These are phyloP conservation scores for Syrphus vitripennis DNA, from an alignment of 2,888 invertebrate species.

Conservation along the genomic window DNA sequence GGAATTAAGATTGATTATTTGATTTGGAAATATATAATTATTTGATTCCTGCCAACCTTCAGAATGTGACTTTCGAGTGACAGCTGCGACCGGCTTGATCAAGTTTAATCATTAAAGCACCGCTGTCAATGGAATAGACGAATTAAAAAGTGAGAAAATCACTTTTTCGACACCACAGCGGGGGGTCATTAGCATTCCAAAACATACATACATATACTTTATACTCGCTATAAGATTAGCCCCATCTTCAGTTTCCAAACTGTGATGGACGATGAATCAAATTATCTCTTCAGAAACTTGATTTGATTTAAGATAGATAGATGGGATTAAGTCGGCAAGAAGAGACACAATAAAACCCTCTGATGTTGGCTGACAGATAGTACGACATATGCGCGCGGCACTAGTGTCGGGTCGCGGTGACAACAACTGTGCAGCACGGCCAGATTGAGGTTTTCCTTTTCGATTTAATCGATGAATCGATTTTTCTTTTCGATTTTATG, in stretches of 20 bases:
- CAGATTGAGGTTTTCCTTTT: conserved; percentile 35
- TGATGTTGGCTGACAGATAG: conserved; percentile 58
- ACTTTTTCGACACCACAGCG: conserved; percentile 57
- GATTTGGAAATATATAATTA: conserved; percentile 77
- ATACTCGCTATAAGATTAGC: too few relatives aligned
- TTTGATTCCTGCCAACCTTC: conserved; percentile 62
- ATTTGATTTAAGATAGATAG: conserved; percentile 42
- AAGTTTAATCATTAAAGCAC: conserved; percentile 40
- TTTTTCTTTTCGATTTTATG: conserved; percentile 49
- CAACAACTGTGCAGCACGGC: neutral
- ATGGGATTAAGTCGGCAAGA: conserved; percentile 56
- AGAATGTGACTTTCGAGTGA: conserved; percentile 42
- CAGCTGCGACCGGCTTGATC: conserved; percentile 10
- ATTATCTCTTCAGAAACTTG: conserved; percentile 65
- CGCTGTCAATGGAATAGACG: neutral
- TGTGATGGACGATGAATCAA: conserved; percentile 32
- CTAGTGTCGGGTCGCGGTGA: conserved; percentile 38
- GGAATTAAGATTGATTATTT: conserved; percentile 80
- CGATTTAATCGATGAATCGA: conserved; percentile 42
- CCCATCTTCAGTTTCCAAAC: conserved; percentile 35
- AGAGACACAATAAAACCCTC: conserved; percentile 58
- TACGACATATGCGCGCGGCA: conserved; percentile 43
- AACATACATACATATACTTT: too few relatives aligned
- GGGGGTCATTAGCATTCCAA: neutral
- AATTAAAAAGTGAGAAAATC: conserved; percentile 56